Conservation (phyloP, 1,140 invertebrate genomes). For the Acromyrmex charruanus region DNA sequence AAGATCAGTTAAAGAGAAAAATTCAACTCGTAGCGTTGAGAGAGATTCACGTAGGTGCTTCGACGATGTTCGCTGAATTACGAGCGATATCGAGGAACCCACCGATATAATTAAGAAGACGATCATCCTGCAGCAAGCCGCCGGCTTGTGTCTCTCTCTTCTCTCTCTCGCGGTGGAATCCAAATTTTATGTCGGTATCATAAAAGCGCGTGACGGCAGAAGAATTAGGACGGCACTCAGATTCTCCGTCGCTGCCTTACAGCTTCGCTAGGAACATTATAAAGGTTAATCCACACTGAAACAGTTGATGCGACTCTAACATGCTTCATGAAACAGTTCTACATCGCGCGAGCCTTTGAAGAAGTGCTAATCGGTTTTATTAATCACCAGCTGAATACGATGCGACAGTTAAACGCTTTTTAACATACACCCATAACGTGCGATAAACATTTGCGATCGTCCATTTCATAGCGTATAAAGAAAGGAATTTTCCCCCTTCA, state of each 20-base stretch:
- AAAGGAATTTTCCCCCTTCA: slow-evolving; percentile 7
- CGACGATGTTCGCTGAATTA: slow-evolving; percentile 76
- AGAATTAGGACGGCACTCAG: slow-evolving; percentile 80
- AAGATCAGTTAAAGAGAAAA: slow-evolving; percentile 59
- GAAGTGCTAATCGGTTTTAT: slow-evolving; percentile 34
- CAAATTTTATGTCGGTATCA: slow-evolving; percentile 82
- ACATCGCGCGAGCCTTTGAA: not conserved
- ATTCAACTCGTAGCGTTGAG: slow-evolving; percentile 30
- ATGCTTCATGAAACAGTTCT: not conserved
- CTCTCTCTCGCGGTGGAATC: slow-evolving; percentile 74
- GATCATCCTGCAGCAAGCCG: slow-evolving; percentile 70
- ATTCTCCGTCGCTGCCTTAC: slow-evolving; percentile 56
- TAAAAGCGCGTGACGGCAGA: slow-evolving; percentile 82
- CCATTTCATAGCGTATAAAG: slow-evolving; percentile 37
- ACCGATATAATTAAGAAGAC: slow-evolving; percentile 75
- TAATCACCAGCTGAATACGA: slow-evolving; percentile 28
- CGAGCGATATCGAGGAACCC: slow-evolving; percentile 77
- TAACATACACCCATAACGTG: not conserved
- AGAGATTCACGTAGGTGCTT: slow-evolving; percentile 66
- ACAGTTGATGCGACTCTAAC: slow-evolving; percentile 1
- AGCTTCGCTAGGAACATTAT: slow-evolving; percentile 65
- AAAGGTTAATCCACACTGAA: slow-evolving; percentile 69
- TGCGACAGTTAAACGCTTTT: slow-evolving; percentile 14
- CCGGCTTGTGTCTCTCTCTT: slow-evolving; percentile 67
- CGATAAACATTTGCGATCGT: slow-evolving; percentile 2